Evolutionary conservation across 2,888 invertebrate genomes (phyloP).

Genomic region (Orchesella flavescens): DNA sequence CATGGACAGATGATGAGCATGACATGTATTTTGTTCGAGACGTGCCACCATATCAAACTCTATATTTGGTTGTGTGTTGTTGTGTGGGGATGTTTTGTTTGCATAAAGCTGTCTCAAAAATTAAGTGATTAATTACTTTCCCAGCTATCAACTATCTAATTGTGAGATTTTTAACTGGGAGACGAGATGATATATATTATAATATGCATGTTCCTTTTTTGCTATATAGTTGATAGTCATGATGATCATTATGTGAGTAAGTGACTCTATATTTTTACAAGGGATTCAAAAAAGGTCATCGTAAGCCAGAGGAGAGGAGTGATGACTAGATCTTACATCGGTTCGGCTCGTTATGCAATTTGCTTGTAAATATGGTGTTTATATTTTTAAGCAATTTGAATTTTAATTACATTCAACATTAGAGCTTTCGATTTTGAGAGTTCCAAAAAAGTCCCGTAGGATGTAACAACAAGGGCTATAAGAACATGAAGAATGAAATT

Average conservation of each 20-base stretch:
- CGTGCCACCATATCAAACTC: conserved; percentile 32
- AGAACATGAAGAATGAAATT: too few species aligned
- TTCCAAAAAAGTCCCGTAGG: neutral
- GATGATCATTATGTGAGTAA: too few species aligned
- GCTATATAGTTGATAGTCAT: too few species aligned
- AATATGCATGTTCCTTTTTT: too few species aligned
- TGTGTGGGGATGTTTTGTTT: conserved; percentile 43
- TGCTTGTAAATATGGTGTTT: neutral
- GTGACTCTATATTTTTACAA: too few species aligned
- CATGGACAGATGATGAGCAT: conserved; percentile 53
- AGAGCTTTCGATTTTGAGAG: neutral
- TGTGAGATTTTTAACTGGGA: conserved; percentile 6
- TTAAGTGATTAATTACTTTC: conserved; percentile 52
- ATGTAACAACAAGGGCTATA: too few species aligned
- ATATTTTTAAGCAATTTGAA: conserved; percentile 9
- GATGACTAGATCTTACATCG: neutral
- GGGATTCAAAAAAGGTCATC: conserved; percentile 17
- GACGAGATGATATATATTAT: too few species aligned
- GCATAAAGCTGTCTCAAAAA: conserved; percentile 48
- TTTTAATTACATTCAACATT: conserved; percentile 33
- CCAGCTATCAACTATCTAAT: conserved; percentile 13
- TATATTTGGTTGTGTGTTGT: conserved; percentile 52
- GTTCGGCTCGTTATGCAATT: neutral
- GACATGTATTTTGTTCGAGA: conserved; percentile 45
- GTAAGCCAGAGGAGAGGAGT: conserved; percentile 22